A percentile compares a stretch with the other conserved stretches of the same genome.
Conservation (phyloP, 1,140 invertebrate genomes). For the Lepidurus arcticus region DNA sequence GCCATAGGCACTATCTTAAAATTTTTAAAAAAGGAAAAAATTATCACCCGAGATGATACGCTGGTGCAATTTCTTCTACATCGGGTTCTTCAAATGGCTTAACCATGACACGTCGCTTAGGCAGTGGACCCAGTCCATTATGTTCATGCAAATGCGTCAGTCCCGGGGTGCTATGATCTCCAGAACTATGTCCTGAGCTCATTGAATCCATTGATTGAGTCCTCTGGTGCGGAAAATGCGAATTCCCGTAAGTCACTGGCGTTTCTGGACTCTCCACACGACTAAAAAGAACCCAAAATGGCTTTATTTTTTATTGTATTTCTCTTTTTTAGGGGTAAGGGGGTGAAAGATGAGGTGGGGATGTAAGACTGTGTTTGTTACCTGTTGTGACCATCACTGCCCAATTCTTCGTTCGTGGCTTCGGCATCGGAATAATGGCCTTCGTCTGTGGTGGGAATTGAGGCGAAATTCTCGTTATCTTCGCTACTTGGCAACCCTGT, state of each 20-base stretch:
- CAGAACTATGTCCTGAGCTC: conserved; percentile 42
- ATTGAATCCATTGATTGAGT: conserved; percentile 42
- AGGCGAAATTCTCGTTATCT: conserved; percentile 38
- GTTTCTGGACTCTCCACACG: conserved; percentile 30
- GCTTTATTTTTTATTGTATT: conserved; percentile 20
- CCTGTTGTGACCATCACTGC: conserved; percentile 42
- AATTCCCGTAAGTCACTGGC: conserved; percentile 20
- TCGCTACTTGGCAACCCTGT: conserved; percentile 26
- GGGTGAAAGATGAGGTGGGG: neutral
- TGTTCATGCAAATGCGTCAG: neutral
- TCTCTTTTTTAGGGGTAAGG: neutral
- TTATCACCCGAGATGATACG: conserved; percentile 39
- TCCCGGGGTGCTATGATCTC: conserved; percentile 36
- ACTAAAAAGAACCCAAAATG: conserved; percentile 19
- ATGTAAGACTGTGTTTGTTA: conserved; percentile 30
- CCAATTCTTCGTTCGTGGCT: conserved; percentile 41
- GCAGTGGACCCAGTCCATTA: neutral
- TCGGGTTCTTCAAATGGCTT: conserved; percentile 43
- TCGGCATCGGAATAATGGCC: conserved; percentile 44
- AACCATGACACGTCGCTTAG: conserved; percentile 39
- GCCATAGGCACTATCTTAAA: neutral
- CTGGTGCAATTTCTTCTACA: conserved; percentile 39
- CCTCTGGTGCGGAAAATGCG: conserved; percentile 36
- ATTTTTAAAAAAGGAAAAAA: neutral
- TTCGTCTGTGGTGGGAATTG: conserved; percentile 43